phyloP scores from a whole-genome alignment of 2,888 invertebrate genomes.

The Euzetes globulus region DNA sequence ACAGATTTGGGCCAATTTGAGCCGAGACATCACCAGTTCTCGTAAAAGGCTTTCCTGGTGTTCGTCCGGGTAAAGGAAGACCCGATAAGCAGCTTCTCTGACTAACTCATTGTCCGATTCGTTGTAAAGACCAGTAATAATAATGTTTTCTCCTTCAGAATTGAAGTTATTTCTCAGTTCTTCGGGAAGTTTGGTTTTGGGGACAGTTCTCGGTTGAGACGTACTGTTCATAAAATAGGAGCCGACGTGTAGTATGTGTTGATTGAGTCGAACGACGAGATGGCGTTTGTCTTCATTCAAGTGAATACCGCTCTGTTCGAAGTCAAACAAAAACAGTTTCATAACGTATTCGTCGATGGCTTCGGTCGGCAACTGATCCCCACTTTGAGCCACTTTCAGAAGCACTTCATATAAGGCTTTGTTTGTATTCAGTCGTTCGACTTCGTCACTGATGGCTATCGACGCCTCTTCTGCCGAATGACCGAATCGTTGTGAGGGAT shows the following conservation, averaged over 20 bases:
- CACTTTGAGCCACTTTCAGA: slow-evolving; percentile 60
- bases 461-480: slow-evolving; percentile 83
- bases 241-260: slow-evolving; percentile 62
- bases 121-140: slow-evolving; percentile 71
- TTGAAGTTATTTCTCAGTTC: slow-evolving; percentile 62
- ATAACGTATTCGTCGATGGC: slow-evolving; percentile 77
- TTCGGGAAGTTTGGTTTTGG: slow-evolving; percentile 59
- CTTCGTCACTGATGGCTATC: slow-evolving; percentile 75
- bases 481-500: slow-evolving; percentile 68
- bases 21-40: slow-evolving; percentile 64
- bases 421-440: slow-evolving; percentile 91
- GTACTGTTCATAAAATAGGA: slow-evolving; percentile 47
- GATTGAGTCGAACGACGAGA: slow-evolving; percentile 75
- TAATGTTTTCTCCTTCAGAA: slow-evolving; percentile 62
- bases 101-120: slow-evolving; percentile 68
- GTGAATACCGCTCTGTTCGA: slow-evolving; percentile 96
- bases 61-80: slow-evolving; percentile 70
- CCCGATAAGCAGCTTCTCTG: slow-evolving; percentile 77
- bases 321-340: slow-evolving; percentile 85
- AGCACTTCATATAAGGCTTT: slow-evolving; percentile 70
- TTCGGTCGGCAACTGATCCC: slow-evolving; percentile 58
- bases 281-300: slow-evolving; percentile 64
- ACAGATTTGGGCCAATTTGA: slow-evolving; percentile 73
- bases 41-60: slow-evolving; percentile 67
- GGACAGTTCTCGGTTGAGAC: slow-evolving; percentile 57